These are phyloP conservation scores for Deilephila elpenor DNA, from an alignment of 2,888 invertebrate genomes.

Conservation along the genomic window DNA sequence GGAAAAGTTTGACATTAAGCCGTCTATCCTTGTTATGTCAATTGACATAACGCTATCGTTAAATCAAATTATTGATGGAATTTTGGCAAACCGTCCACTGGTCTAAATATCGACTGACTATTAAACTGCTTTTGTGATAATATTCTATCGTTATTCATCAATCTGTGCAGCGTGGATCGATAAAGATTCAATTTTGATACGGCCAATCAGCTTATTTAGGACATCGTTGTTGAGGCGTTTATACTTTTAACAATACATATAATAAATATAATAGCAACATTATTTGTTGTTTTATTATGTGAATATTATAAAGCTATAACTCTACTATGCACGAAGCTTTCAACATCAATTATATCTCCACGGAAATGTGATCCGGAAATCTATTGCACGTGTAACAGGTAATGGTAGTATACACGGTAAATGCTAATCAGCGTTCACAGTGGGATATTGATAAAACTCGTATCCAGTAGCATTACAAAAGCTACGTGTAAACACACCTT, in stretches of 20 bases:
- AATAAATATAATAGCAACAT: background rate
- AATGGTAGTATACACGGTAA: background rate
- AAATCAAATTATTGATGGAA: background rate
- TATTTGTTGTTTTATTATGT: background rate
- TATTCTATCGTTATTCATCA: background rate
- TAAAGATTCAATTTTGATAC: background rate
- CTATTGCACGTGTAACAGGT: background rate
- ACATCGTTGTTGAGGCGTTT: background rate
- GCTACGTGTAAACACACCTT: conserved; percentile 42
- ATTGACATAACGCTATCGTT: background rate
- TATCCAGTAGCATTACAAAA: conserved; percentile 26
- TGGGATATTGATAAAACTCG: conserved; percentile 29
- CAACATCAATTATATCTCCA: conserved; percentile 6
- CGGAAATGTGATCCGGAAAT: conserved; percentile 13
- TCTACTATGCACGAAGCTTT: background rate
- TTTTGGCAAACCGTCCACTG: background rate
- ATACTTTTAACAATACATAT: no score
- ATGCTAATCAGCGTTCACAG: conserved; percentile 10
- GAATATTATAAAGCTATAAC: background rate
- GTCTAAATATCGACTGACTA: no score
- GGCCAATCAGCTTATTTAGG: background rate
- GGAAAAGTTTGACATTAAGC: background rate
- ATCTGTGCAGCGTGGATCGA: background rate
- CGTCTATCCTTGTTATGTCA: background rate
- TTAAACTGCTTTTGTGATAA: background rate